phyloP scores from a whole-genome alignment of 2,888 invertebrate species.

The Kuschelorhynchus macadamiae region DNA sequence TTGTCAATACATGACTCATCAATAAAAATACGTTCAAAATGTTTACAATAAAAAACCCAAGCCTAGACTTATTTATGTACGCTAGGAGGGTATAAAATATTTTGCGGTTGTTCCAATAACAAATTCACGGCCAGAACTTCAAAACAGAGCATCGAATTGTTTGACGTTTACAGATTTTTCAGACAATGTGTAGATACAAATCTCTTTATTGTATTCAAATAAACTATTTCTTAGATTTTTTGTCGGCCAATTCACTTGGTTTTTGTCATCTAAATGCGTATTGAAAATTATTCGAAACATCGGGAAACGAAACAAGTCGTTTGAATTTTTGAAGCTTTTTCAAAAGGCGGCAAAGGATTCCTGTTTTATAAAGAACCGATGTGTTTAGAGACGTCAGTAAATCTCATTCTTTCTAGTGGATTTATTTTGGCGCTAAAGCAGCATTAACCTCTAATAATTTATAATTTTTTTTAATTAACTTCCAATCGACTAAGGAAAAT shows the following conservation, averaged over 20 bases:
- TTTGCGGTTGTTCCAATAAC: slow-evolving; percentile 36
- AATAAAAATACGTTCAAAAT: too few relatives aligned
- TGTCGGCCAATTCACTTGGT: slow-evolving; percentile 11
- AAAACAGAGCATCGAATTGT: slow-evolving; percentile 42
- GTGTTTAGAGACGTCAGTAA: too few relatives aligned
- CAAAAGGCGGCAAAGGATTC: too few relatives aligned
- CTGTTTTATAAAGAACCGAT: too few relatives aligned
- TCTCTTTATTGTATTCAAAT: slow-evolving; percentile 59
- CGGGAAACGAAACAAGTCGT: not conserved
- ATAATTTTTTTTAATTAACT: too few relatives aligned
- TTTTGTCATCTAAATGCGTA: slow-evolving; percentile 30
- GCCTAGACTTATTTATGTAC: not conserved
- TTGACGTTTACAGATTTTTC: slow-evolving; percentile 43
- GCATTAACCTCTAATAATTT: too few relatives aligned
- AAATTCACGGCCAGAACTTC: slow-evolving; percentile 38
- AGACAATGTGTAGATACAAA: slow-evolving; percentile 53
- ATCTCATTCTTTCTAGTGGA: too few relatives aligned
- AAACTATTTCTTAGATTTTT: slow-evolving; percentile 55
- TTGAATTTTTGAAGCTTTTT: too few relatives aligned
- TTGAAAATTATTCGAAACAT: slow-evolving; percentile 30
- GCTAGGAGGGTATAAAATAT: slow-evolving; percentile 30
- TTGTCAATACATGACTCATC: too few relatives aligned
- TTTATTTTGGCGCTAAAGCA: too few relatives aligned
- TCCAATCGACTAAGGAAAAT: too few relatives aligned
- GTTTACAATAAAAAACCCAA: too few relatives aligned